These are phyloP conservation scores for Metridium senile DNA, from an alignment of 92 coral and sea anemone genomes.

Conservation along the genomic window DNA sequence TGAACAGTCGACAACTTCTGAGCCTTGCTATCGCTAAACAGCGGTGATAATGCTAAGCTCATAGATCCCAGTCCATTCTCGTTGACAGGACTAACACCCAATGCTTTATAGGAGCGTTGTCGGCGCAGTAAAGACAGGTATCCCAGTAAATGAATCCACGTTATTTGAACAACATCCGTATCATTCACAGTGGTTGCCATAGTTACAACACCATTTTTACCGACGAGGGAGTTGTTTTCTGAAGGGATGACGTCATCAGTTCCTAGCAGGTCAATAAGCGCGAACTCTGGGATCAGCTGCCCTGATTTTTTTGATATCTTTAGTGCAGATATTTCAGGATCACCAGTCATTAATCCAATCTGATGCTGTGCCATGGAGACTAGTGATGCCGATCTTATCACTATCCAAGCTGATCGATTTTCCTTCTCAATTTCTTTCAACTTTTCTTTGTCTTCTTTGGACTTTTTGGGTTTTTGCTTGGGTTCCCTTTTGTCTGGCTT, in stretches of 20 bases:
- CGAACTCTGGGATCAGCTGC: constrained; percentile 69
- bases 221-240: constrained; percentile 50
- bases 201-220: constrained; percentile 73
- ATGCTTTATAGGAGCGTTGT: constrained; percentile 88
- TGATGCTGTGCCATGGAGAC: constrained; percentile 73
- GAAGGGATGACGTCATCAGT: constrained; percentile 69
- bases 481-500: constrained; percentile 29
- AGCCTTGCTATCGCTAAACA: constrained; percentile 72
- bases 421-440: constrained; percentile 73
- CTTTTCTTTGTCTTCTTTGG: constrained; percentile 64
- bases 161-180: constrained; percentile 77
- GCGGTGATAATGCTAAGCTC: constrained; percentile 51
- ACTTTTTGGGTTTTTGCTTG: constrained; percentile 37
- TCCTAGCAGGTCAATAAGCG: constrained; percentile 91
- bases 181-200: constrained; percentile 75
- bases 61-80: constrained; percentile 32
- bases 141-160: constrained; percentile 95
- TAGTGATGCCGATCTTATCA: constrained; percentile 81
- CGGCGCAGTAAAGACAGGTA: constrained; percentile 85
- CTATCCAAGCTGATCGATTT: constrained; percentile 75
- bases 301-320: constrained; percentile 75
- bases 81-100: constrained; percentile 65
- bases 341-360: constrained; percentile 74
- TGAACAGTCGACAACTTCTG: constrained; percentile 83
- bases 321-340: constrained; percentile 73